Percentiles rank a stretch among this genome's conserved stretches.
Conservation (phyloP, 1,140 invertebrate genomes). For the Fopius arisanus region DNA sequence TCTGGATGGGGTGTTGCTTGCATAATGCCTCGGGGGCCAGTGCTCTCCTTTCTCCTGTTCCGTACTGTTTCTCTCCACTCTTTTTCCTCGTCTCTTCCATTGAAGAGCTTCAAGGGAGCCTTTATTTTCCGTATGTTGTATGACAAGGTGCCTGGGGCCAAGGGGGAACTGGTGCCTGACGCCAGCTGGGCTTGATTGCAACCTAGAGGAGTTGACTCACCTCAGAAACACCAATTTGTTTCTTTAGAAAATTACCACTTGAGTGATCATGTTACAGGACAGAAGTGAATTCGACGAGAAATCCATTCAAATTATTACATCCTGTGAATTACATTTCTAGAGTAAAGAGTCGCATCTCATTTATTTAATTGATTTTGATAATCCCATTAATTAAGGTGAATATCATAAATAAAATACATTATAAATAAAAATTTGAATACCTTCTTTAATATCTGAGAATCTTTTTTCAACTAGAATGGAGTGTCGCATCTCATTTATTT, state of each 20-base stretch:
- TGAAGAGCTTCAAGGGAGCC: constrained; percentile 20
- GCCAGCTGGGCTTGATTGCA: constrained; percentile 31
- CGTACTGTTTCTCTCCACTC: neutral
- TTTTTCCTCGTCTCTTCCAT: neutral
- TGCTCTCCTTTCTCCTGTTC: neutral
- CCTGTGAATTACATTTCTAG: neutral
- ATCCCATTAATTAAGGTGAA: too few relatives aligned
- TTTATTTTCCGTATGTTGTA: constrained; percentile 31
- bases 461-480: too few relatives aligned
- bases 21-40: constrained; percentile 1
- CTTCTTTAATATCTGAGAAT: too few relatives aligned
- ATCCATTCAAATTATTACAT: neutral
- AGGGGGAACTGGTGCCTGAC: constrained; percentile 20
- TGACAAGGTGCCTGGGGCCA: constrained; percentile 27
- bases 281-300: neutral
- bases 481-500: neutral
- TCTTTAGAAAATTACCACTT: neutral
- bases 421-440: too few relatives aligned
- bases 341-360: neutral
- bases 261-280: neutral
- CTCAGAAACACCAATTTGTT: neutral
- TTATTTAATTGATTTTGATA: neutral
- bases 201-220: constrained; percentile 26
- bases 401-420: too few relatives aligned
- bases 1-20: constrained; percentile 33